Evolutionary conservation across 1,140 invertebrate genomes (phyloP).

Genomic region (Aporrectodea caliginosa): DNA sequence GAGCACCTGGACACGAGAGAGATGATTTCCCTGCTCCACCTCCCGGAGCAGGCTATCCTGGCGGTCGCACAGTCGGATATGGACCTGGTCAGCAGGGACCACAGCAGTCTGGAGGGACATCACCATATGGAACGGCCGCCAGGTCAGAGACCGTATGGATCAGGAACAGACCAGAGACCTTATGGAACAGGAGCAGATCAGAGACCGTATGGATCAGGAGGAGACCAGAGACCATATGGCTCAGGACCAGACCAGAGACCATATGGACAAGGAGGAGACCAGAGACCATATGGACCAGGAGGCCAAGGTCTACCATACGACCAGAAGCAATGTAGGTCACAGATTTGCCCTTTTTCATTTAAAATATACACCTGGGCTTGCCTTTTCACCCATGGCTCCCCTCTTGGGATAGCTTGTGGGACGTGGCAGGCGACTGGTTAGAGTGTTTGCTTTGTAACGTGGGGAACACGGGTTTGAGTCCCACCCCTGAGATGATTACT

Average conservation of each 20-base stretch:
- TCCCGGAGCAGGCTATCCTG: neutral
- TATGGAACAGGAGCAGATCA: neutral
- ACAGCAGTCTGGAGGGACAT: neutral
- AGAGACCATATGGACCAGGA: neutral
- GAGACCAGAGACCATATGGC: neutral
- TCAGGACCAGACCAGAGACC: neutral
- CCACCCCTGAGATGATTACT: no score
- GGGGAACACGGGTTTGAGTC: no score
- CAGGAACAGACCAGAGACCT: neutral
- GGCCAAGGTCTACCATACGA: neutral
- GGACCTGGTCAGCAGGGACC: neutral
- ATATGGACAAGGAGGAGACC: neutral
- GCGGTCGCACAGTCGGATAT: no score
- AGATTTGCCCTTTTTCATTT: no score
- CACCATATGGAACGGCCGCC: neutral
- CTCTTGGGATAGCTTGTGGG: no score
- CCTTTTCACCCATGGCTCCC: no score
- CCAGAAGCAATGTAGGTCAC: neutral
- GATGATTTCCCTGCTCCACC: neutral
- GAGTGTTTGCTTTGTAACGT: no score
- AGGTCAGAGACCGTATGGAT: neutral
- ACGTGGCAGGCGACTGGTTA: no score
- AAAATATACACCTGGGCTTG: no score
- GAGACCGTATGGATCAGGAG: neutral
- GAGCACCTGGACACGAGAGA: neutral